Evolutionary conservation across 2,888 invertebrate species (phyloP), one percentile per base, ranked within the genome.

Genomic region (Synanthedon myopaeformis): DNA sequence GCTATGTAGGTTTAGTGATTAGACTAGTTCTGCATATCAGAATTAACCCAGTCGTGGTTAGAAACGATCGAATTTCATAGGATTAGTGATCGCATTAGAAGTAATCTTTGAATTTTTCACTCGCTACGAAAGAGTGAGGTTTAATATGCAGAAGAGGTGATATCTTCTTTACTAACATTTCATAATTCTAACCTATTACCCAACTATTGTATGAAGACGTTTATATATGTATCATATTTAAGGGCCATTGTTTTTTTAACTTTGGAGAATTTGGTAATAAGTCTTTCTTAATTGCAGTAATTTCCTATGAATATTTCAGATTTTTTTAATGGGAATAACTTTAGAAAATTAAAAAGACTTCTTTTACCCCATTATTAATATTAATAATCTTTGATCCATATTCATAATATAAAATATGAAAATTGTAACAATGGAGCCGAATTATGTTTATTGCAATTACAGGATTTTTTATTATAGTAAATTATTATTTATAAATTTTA

Each of bases 21-120:
- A 52, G 61, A 66, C 63, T 67, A 60, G 54, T 59, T 59, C 62
- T 66, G 70, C 73, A 73, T 73, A 73, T 73, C 73, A 73, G 23
- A 64, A 51, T 60, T 61, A 64, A 69, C 71, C 69, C 65, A 72
- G 66, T 53, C 57, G 52, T 28, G 19, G 50, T n/a, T 23, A 28
- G n/a, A 12, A 50, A 50, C 12, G 53, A 48, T 49, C 49, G 11
- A 28, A 53, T 41, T 14, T 49, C 49, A 35, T 51, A 42, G 41
- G 13, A 48, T 59, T 56, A 62, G 70, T 66, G 64, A 66, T 61
- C 65, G 66, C 63, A 65, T 58, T 58, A 67, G 61, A 53, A 61
- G 61, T 67, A 55, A 56, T 42, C 56, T 59, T 53, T 54, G 52
- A 53, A 56, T 56, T 65, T 66, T 65, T 74, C 72, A 71, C 65